These are phyloP conservation scores for Camponotus pennsylvanicus DNA, from an alignment of 1,140 invertebrate genomes.

Conservation along the genomic window DNA sequence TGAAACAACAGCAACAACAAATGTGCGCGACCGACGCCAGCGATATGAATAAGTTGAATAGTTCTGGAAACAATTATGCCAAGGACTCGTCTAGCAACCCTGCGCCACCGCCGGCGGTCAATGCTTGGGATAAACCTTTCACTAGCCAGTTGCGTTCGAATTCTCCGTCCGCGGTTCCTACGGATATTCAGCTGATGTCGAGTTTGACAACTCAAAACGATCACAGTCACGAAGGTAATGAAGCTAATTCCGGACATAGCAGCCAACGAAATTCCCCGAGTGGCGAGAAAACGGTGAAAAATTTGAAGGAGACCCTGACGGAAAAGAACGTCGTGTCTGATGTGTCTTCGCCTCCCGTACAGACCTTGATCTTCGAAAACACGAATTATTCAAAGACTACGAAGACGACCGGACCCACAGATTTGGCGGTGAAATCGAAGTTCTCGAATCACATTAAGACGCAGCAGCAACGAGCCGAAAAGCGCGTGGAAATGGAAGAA, in stretches of 20 bases:
- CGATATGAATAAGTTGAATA: constrained; percentile 83
- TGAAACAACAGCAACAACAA: constrained; percentile 85
- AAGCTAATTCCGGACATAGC: constrained; percentile 81
- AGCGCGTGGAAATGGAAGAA: constrained; percentile 82
- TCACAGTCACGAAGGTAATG: constrained; percentile 76
- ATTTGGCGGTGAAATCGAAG: constrained; percentile 85
- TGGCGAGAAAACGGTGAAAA: constrained; percentile 84
- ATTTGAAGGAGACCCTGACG: constrained; percentile 77
- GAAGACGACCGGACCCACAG: constrained; percentile 79
- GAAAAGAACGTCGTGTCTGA: constrained; percentile 90
- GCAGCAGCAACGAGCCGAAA: constrained; percentile 81
- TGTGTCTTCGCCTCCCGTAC: constrained; percentile 92
- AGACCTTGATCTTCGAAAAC: constrained; percentile 97
- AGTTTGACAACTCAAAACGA: constrained; percentile 77
- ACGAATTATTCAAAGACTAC: constrained; percentile 92
- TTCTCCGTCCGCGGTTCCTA: constrained; percentile 81
- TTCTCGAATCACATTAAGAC: constrained; percentile 85
- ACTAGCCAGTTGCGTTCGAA: constrained; percentile 88
- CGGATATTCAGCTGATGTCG: constrained; percentile 81
- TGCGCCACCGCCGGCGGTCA: constrained; percentile 90
- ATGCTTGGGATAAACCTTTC: constrained; percentile 95
- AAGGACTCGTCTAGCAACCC: constrained; percentile 86
- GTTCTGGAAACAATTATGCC: constrained; percentile 74
- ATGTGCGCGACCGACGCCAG: constrained; percentile 79
- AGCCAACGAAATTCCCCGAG: constrained; percentile 87